Base-by-base conservation (phyloP, 2,113 vertebrate genomes). In the Hyaena hyaena region DNA sequence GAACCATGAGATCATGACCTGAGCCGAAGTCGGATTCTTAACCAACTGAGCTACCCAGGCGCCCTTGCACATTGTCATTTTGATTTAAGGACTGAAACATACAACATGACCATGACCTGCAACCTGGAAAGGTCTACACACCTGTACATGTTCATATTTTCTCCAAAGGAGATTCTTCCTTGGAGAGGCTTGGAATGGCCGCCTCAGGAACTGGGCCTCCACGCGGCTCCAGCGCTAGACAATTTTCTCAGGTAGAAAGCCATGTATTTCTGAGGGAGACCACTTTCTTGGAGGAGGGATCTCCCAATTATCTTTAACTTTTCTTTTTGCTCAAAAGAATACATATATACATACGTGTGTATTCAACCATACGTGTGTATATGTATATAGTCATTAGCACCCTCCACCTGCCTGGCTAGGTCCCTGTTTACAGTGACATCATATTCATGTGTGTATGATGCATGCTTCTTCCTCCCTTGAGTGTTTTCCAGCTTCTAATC, bases 401-500 rank as follows among this genome's bases (percentile, higher is more conserved):
- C 28, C 21, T 43, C 43, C 5, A 10, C 24, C 33, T 43, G 84
- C 28, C 45, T 58, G 77, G 74, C n/a, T 14, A 21, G 43, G 61
- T 80, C 48, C 17, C 33, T 65, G 50, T 35, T 19, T 63, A 39
- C 24, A 10, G 1, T 2, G 19, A 24, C 24, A 16, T 17, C 5
- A 24, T 4, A 9, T 12, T 31, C 24, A 5, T 2, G 26, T 17
- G 5, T 55, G 45, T n/a, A 10, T 7, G 55, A 0, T 19, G 16
- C 24, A 39, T 0, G 6, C 1, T 35, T 2, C 33, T 23, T 53
- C 43, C 58, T 58, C 8, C 55, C 26, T 12, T 3, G 33, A 26
- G 39, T 53, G 1, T 26, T 45, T 35, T 4, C 35, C 16, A 55
- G 31, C 17, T 58, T 68, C 58, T 48, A 23, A 82, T 24, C 77